Evolutionary conservation across 2,797 vertebrate species (phyloP).

Genomic region (Synanceia verrucosa): DNA sequence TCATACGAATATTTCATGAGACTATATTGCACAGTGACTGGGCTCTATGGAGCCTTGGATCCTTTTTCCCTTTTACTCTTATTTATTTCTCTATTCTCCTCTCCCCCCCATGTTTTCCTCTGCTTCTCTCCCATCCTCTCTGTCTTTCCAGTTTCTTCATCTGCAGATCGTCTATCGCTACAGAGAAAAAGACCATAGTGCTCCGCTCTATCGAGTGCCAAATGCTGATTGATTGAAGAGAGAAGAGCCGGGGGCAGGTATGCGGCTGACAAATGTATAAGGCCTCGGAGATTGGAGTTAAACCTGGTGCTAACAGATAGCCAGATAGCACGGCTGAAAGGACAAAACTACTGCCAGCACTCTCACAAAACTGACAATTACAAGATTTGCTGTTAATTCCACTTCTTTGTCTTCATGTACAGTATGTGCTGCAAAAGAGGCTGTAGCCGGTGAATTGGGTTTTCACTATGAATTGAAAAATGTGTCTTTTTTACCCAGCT

Average conservation of each 20-base stretch:
- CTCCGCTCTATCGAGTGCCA: constrained; percentile 52
- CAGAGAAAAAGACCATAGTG: constrained; percentile 37
- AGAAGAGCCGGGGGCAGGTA: constrained; percentile 55
- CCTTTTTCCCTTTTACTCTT: not conserved
- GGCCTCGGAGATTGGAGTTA: constrained; percentile 38
- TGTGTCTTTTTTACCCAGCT: not conserved
- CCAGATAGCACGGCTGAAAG: constrained; percentile 29
- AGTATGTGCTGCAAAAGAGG: not conserved
- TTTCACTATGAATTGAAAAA: constrained; percentile 11
- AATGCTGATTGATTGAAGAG: constrained; percentile 69
- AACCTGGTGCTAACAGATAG: constrained; percentile 45
- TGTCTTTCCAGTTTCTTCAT: constrained; percentile 17
- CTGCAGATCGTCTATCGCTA: constrained; percentile 31
- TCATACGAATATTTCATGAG: too few species aligned
- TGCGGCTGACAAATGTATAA: constrained; percentile 47
- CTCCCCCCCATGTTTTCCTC: not conserved
- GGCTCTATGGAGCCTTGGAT: not conserved
- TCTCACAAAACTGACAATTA: constrained; percentile 11
- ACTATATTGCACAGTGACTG: too few species aligned
- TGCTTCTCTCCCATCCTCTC: not conserved
- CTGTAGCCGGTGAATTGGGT: not conserved
- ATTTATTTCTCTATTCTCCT: not conserved
- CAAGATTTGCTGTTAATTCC: constrained; percentile 15
- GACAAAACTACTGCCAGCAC: constrained; percentile 21
- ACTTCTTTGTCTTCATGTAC: not conserved